Percentiles rank a stretch among this genome's conserved stretches.
Evolutionary conservation across 2,113 vertebrate species (phyloP).

Genomic region (Epinephelus cyanopodus): DNA sequence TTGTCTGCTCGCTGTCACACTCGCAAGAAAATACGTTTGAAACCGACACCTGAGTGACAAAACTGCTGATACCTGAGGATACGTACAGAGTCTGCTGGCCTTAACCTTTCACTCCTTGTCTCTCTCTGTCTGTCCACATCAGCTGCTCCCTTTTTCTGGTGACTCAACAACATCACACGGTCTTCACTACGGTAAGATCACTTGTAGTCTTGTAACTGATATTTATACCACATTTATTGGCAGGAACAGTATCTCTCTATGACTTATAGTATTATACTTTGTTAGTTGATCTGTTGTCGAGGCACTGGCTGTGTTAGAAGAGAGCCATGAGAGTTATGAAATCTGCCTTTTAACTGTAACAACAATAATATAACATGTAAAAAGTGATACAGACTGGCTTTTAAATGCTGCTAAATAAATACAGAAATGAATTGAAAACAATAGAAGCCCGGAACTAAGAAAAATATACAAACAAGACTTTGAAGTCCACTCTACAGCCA

Average conservation of each 20-base stretch:
- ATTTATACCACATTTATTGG: neutral
- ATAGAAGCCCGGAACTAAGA: neutral
- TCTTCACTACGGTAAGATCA: constrained; percentile 52
- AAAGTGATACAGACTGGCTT: neutral
- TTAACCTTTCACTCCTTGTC: neutral
- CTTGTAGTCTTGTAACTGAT: neutral
- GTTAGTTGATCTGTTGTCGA: neutral
- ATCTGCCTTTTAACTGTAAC: neutral
- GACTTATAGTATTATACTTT: neutral
- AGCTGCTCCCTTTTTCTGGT: constrained; percentile 25
- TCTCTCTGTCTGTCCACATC: constrained; percentile 12
- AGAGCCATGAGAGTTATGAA: too few relatives aligned
- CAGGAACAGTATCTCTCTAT: neutral
- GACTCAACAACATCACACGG: constrained; percentile 21
- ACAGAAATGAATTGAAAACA: neutral
- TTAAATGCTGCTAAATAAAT: too few relatives aligned
- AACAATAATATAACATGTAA: neutral
- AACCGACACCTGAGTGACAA: neutral
- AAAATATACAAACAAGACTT: too few relatives aligned
- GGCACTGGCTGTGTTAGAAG: neutral
- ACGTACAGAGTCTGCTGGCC: neutral
- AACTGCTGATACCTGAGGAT: neutral
- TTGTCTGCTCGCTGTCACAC: constrained; percentile 20
- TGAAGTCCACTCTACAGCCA: neutral
- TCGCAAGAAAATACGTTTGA: constrained; percentile 30